Percentiles rank a stretch among this genome's conserved stretches.
phyloP scores from a whole-genome alignment of 2,888 invertebrate species.

The Andrena flavipes region DNA sequence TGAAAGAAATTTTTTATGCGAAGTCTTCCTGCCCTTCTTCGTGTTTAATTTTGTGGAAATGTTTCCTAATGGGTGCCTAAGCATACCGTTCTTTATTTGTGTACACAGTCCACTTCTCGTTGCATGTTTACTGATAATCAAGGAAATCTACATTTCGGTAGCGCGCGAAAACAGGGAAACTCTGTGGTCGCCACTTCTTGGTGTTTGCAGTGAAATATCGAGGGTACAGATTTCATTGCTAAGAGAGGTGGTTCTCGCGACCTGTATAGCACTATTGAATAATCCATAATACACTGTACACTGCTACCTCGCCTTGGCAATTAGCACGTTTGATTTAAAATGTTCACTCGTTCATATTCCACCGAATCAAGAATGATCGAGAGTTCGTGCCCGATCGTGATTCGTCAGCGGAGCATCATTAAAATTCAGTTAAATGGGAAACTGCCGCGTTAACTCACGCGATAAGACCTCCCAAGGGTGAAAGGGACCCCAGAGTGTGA shows the following conservation, averaged over 20 bases:
- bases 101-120: background rate
- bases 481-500: constrained; percentile 60
- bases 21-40: too few species aligned
- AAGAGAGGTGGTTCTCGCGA: too few species aligned
- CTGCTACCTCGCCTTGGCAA: too few species aligned
- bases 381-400: background rate
- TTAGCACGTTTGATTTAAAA: background rate
- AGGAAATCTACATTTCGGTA: background rate
- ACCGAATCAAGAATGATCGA: background rate
- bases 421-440: constrained; percentile 51
- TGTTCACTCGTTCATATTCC: background rate
- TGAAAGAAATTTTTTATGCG: background rate
- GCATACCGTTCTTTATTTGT: background rate
- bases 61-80: background rate
- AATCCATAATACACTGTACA: too few species aligned
- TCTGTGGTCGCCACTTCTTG: background rate
- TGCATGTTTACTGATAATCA: background rate
- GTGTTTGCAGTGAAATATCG: background rate
- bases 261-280: too few species aligned
- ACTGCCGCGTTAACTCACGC: constrained; percentile 26
- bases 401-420: constrained; percentile 31
- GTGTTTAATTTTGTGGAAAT: too few species aligned
- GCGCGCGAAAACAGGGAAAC: background rate
- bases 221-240: background rate
- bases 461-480: constrained; percentile 40